phyloP scores from a whole-genome alignment of 2,888 invertebrate genomes.

The Petrolisthes manimaculis region DNA sequence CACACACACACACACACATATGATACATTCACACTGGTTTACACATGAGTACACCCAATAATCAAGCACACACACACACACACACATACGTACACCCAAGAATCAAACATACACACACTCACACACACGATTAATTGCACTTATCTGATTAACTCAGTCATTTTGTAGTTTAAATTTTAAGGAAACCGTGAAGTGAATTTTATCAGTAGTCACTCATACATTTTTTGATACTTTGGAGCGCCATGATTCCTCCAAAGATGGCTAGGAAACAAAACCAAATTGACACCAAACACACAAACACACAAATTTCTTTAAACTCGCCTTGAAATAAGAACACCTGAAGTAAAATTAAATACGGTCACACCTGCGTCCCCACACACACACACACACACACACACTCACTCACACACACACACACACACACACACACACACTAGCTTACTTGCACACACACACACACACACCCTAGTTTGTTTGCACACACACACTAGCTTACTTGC shows the following conservation, averaged over 20 bases:
- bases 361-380: background rate
- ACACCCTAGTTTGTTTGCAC: background rate
- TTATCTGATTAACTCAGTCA: too few relatives aligned
- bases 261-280: background rate
- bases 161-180: too few relatives aligned
- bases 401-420: background rate
- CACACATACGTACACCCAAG: background rate
- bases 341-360: background rate
- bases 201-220: too few relatives aligned
- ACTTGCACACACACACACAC: background rate
- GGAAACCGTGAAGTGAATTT: too few relatives aligned
- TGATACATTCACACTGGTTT: background rate
- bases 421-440: background rate
- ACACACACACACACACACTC: background rate
- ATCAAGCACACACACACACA: background rate
- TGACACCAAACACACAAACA: conserved; percentile 2
- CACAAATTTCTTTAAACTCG: background rate
- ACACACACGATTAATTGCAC: background rate
- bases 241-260: too few relatives aligned
- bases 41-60: background rate
- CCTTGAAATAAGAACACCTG: background rate
- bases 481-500: too few relatives aligned
- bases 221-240: too few relatives aligned
- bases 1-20: background rate
- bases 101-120: too few relatives aligned